phyloP scores from a whole-genome alignment of 2,113 vertebrate species.

The Petromus typicus region DNA sequence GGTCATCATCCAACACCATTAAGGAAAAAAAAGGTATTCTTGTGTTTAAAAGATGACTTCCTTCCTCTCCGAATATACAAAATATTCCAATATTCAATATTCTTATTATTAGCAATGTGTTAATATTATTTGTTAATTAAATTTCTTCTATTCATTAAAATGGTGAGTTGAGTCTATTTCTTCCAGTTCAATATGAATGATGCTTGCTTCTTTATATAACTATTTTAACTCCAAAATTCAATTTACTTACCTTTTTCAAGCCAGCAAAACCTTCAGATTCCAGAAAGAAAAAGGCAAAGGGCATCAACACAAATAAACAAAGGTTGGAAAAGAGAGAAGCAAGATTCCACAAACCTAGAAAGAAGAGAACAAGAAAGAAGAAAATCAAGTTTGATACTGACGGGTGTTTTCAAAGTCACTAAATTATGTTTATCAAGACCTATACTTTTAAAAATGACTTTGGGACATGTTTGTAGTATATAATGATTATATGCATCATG shows the following conservation, averaged over 20 bases:
- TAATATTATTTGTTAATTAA: background rate
- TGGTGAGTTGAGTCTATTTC: background rate
- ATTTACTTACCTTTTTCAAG: conserved; percentile 95
- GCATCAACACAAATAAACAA: conserved; percentile 99
- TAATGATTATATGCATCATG: background rate
- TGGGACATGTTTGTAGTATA: background rate
- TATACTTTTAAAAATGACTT: background rate
- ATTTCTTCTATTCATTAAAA: background rate
- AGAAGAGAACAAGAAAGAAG: conserved; percentile 17
- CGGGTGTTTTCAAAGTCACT: background rate
- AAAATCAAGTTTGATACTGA: background rate
- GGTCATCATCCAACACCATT: background rate
- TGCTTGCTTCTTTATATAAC: background rate
- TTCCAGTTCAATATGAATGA: conserved; percentile 1
- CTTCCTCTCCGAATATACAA: background rate
- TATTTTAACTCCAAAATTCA: background rate
- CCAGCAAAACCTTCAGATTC: conserved; percentile 99
- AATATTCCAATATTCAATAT: background rate
- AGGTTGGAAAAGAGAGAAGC: conserved; percentile 98
- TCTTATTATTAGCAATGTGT: background rate
- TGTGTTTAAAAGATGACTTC: background rate
- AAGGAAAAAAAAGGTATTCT: background rate
- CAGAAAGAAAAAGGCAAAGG: conserved; percentile 99
- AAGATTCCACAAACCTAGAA: conserved; percentile 97
- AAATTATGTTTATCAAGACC: background rate